A percentile compares a stretch with the other conserved stretches of the same genome.
Evolutionary conservation across 2,797 vertebrate species (phyloP).

Genomic region (Hoplostethus atlanticus): DNA sequence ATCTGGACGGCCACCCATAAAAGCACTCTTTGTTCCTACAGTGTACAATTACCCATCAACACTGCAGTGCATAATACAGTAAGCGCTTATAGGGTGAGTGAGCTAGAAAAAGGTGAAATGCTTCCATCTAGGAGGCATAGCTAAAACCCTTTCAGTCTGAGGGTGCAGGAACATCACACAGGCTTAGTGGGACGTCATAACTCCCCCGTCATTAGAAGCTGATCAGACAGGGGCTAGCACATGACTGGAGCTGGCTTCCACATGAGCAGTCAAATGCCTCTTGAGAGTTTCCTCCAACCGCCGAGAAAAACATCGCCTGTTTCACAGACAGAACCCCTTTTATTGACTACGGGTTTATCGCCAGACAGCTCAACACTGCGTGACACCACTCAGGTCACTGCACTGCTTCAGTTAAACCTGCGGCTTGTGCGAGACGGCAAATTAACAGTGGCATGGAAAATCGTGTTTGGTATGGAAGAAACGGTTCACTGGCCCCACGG

Average conservation of each 20-base stretch:
- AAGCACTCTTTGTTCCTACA: not conserved
- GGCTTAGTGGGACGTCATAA: slow-evolving; percentile 58
- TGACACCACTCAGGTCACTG: slow-evolving; percentile 39
- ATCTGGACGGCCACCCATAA: not conserved
- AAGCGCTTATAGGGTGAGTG: not conserved
- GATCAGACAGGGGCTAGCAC: slow-evolving; percentile 75
- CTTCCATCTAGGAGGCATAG: slow-evolving; percentile 32
- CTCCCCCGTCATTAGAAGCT: slow-evolving; percentile 61
- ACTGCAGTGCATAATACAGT: not conserved
- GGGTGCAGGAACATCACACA: slow-evolving; percentile 44
- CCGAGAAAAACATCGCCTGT: slow-evolving; percentile 44
- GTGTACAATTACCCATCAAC: not conserved
- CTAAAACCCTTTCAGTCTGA: slow-evolving; percentile 30
- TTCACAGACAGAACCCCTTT: slow-evolving; percentile 65
- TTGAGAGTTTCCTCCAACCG: slow-evolving; percentile 44
- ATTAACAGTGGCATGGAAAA: slow-evolving; percentile 22
- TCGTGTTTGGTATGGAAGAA: slow-evolving; percentile 26
- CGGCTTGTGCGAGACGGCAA: not conserved
- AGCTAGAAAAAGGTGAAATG: slow-evolving; percentile 13
- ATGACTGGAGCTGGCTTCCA: slow-evolving; percentile 79
- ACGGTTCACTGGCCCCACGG: not conserved
- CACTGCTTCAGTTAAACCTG: slow-evolving; percentile 35
- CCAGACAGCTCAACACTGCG: slow-evolving; percentile 45
- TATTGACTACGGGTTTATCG: slow-evolving; percentile 42
- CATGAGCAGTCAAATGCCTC: slow-evolving; percentile 82